Percentiles rank a stretch among this genome's conserved stretches.
Evolutionary conservation across 2,888 invertebrate species (phyloP).

Genomic region (Synanthedon vespiformis): DNA sequence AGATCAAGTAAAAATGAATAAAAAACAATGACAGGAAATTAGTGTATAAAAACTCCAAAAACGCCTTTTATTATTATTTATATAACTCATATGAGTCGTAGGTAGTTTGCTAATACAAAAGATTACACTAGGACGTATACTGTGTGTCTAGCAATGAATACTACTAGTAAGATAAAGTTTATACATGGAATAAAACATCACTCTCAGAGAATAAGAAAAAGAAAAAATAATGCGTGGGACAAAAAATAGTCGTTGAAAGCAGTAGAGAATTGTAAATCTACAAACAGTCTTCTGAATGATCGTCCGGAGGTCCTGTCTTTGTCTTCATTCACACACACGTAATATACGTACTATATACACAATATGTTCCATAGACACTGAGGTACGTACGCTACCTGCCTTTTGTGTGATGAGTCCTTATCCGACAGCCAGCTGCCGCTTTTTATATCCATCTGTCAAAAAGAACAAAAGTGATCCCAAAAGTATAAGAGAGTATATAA

Average conservation of each 20-base stretch:
- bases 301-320: background rate
- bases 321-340: background rate
- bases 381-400: constrained; percentile 19
- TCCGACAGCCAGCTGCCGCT: constrained; percentile 29
- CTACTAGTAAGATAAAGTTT: no score
- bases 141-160: no score
- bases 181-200: background rate
- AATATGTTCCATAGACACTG: background rate
- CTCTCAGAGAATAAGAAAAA: background rate
- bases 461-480: constrained; percentile 9
- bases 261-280: background rate
- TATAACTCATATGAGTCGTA: no score
- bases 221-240: background rate
- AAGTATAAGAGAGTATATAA: constrained; percentile 10
- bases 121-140: no score
- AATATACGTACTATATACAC: background rate
- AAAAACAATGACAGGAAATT: background rate
- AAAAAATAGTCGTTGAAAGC: background rate
- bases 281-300: background rate
- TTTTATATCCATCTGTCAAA: constrained; percentile 2
- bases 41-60: background rate
- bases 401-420: constrained; percentile 21
- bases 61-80: no score
- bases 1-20: no score
- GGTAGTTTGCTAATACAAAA: no score